Conservation (phyloP, 30 jellyfish, hydroid and myxozoan species). For the Pelagia noctiluca region DNA sequence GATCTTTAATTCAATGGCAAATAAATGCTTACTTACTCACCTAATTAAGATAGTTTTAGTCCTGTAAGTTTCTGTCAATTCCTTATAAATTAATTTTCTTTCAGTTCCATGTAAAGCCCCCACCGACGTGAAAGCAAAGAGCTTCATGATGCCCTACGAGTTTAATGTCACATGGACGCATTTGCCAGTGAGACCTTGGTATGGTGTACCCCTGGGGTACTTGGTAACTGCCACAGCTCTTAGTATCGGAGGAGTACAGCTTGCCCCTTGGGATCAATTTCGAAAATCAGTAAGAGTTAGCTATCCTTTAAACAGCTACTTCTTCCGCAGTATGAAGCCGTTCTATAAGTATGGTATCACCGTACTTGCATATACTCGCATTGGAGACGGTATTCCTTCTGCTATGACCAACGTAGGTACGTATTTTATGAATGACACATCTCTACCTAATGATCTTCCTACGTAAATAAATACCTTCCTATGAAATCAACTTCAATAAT, state of each 20-base stretch:
- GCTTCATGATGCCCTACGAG: conserved; percentile 46
- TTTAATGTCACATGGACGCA: conserved; percentile 44
- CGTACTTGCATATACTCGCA: conserved; percentile 28
- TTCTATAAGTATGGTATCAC: conserved; percentile 30
- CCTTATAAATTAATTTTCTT: neutral
- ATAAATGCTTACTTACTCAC: neutral
- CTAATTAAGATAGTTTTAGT: too few relatives aligned
- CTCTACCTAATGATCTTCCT: too few relatives aligned
- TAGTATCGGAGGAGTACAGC: conserved; percentile 49
- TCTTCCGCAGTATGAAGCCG: conserved; percentile 14
- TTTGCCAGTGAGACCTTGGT: conserved; percentile 34
- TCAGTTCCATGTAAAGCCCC: conserved; percentile 67
- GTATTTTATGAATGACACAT: too few relatives aligned
- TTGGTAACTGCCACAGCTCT: conserved; percentile 23
- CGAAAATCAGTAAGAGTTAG: conserved; percentile 11
- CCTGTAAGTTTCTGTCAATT: too few relatives aligned
- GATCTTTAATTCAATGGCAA: neutral
- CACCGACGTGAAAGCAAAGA: conserved; percentile 24
- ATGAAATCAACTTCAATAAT: too few relatives aligned
- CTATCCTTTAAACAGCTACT: neutral
- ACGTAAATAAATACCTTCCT: too few relatives aligned
- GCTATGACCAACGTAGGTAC: conserved; percentile 31
- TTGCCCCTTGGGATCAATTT: neutral
- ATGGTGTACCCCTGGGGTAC: conserved; percentile 67
- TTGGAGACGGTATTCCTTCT: conserved; percentile 56